phyloP scores from a whole-genome alignment of 2,797 vertebrate genomes.

The Rhinogobio ventralis region DNA sequence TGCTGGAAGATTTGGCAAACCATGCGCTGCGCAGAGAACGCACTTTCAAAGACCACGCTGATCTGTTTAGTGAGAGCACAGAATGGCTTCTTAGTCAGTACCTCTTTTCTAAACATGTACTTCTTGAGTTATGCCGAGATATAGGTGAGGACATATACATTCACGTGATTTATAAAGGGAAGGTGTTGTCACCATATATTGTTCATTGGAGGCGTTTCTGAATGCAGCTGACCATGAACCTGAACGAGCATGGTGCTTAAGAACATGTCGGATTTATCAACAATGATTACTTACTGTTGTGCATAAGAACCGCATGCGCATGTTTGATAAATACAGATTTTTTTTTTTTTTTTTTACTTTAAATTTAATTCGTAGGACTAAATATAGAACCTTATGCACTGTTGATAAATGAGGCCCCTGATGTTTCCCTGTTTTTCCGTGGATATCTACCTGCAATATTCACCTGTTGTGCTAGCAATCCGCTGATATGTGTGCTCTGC shows the following conservation, averaged over 20 bases:
- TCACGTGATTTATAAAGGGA: neutral
- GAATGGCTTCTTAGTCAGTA: too few relatives aligned
- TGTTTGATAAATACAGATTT: neutral
- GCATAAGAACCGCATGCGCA: neutral
- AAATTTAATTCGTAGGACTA: neutral
- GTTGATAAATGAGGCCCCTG: too few relatives aligned
- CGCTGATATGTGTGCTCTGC: too few relatives aligned
- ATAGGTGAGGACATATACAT: neutral
- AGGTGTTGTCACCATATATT: neutral
- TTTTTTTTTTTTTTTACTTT: neutral
- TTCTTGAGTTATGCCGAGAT: neutral
- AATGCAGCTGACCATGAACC: neutral
- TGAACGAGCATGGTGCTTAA: neutral
- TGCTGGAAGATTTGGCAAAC: neutral
- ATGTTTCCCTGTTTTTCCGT: too few relatives aligned
- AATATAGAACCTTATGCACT: too few relatives aligned
- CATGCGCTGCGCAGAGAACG: neutral
- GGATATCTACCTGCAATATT: too few relatives aligned
- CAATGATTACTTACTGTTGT: neutral
- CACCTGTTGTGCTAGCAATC: too few relatives aligned
- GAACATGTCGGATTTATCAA: neutral
- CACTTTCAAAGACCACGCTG: too few relatives aligned
- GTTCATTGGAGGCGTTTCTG: neutral
- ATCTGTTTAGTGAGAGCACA: too few relatives aligned
- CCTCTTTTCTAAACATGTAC: too few relatives aligned